Conservation (phyloP, 1,140 invertebrate species). For the Physella acuta region DNA sequence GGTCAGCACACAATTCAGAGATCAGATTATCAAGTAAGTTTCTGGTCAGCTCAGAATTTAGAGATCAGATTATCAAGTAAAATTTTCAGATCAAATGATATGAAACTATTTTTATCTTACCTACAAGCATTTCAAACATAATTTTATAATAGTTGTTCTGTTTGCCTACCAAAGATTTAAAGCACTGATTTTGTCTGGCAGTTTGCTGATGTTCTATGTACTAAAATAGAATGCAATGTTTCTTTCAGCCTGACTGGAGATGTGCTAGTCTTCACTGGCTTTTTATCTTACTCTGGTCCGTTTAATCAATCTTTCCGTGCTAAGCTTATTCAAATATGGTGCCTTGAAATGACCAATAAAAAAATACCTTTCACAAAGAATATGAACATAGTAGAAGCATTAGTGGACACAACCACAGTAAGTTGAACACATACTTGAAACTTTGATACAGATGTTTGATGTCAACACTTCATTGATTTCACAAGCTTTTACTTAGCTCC, state of each 20-base stretch:
- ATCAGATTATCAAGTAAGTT: constrained; percentile 64
- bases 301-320: constrained; percentile 93
- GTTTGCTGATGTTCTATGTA: background rate
- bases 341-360: constrained; percentile 74
- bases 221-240: background rate
- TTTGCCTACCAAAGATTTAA: background rate
- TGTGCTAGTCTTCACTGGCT: constrained; percentile 87
- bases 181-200: background rate
- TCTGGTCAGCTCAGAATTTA: constrained; percentile 95
- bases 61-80: constrained; percentile 75
- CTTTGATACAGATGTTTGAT: too few species aligned
- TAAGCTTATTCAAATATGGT: constrained; percentile 79
- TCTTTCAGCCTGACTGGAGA: constrained; percentile 82
- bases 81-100: too few species aligned
- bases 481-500: too few species aligned
- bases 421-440: constrained; percentile 33
- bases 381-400: constrained; percentile 85
- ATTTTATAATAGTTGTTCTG: background rate
- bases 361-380: constrained; percentile 81
- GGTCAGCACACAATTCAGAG: constrained; percentile 91
- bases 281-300: constrained; percentile 91
- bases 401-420: constrained; percentile 84
- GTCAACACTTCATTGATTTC: too few species aligned
- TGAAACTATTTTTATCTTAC: background rate
- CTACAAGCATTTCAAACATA: background rate